A percentile compares a stretch with the other conserved stretches of the same genome.
Conservation (phyloP, 2,888 invertebrate species). For the Cerceris rybyensis region DNA sequence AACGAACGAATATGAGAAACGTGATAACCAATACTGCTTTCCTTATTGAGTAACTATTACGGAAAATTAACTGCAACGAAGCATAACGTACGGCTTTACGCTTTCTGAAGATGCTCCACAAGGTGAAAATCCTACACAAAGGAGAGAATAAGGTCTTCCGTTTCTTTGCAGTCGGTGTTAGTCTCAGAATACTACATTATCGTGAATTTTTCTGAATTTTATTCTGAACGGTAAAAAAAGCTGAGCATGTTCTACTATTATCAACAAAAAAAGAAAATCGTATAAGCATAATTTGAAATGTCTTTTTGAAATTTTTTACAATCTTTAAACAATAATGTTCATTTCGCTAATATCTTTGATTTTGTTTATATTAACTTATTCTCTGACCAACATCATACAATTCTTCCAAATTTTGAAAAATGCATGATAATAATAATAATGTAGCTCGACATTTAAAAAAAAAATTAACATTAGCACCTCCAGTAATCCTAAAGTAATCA, state of each 20-base stretch:
- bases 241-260: neutral
- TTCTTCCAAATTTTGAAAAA: no score
- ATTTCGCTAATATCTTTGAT: no score
- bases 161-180: constrained; percentile 28
- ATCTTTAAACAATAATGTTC: no score
- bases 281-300: no score
- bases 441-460: no score
- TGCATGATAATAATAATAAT: no score
- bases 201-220: neutral
- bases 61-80: constrained; percentile 60
- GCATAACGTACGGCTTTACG: constrained; percentile 66
- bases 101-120: constrained; percentile 67
- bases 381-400: no score
- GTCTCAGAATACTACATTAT: neutral
- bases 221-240: neutral
- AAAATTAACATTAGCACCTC: no score
- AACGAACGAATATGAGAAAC: neutral
- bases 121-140: constrained; percentile 57
- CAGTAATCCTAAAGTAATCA: no score
- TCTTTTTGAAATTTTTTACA: no score
- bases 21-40: constrained; percentile 17
- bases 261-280: no score
- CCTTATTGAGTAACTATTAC: constrained; percentile 61
- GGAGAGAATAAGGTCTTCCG: constrained; percentile 31
- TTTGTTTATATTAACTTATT: no score